Percentiles rank a stretch among this genome's conserved stretches.
These are phyloP conservation scores for Automeris io DNA, from an alignment of 2,888 invertebrate species.

Conservation along the genomic window DNA sequence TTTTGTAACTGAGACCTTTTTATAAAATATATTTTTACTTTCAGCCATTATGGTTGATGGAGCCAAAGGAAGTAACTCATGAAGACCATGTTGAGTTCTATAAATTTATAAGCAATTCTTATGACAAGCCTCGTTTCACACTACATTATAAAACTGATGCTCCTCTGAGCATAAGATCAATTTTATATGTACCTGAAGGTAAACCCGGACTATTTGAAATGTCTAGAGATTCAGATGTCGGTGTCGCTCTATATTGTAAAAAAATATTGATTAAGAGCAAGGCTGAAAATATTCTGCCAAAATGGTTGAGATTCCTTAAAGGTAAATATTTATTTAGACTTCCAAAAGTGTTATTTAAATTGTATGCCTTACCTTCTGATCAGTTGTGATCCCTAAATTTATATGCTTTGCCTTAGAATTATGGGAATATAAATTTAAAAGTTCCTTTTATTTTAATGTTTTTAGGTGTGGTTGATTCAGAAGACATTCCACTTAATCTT, in stretches of 20 bases:
- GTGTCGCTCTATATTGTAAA: constrained; percentile 93
- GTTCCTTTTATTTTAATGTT: constrained; percentile 12
- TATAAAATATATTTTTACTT: constrained; percentile 16
- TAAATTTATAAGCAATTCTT: constrained; percentile 89
- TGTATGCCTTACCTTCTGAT: too few relatives aligned
- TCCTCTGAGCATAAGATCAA: constrained; percentile 92
- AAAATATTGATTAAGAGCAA: constrained; percentile 95
- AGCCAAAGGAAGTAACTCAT: constrained; percentile 89
- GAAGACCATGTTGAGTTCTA: constrained; percentile 96
- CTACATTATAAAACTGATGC: constrained; percentile 96
- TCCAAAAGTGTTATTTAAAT: background rate
- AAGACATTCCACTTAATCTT: constrained; percentile 98
- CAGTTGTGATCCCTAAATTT: too few relatives aligned
- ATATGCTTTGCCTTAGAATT: too few relatives aligned
- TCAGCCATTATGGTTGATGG: constrained; percentile 94
- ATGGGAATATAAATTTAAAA: too few relatives aligned
- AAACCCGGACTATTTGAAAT: constrained; percentile 95
- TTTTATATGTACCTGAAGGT: constrained; percentile 95
- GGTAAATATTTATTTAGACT: constrained; percentile 64
- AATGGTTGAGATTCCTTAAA: constrained; percentile 97
- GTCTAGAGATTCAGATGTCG: constrained; percentile 89
- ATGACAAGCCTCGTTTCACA: constrained; percentile 91
- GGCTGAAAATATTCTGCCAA: constrained; percentile 93
- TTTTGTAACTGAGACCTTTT: too few relatives aligned
- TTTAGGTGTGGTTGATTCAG: constrained; percentile 95